A percentile compares a stretch with the other conserved stretches of the same genome.
Conservation (phyloP, 2,888 invertebrate genomes). For the Eristalinus sepulchralis region DNA sequence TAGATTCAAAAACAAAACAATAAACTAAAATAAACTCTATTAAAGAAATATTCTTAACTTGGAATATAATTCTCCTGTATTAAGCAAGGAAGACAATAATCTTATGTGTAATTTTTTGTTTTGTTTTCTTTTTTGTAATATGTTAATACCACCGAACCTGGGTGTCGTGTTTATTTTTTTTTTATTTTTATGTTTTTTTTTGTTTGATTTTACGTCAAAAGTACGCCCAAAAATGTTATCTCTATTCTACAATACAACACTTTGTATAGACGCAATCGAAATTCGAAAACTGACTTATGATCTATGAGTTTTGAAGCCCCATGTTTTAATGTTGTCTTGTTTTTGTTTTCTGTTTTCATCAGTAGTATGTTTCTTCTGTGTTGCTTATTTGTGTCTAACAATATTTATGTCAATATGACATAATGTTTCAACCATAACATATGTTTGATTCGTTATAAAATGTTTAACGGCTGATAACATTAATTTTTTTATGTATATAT, state of each 20-base stretch:
- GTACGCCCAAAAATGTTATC: conserved; percentile 67
- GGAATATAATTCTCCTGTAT: conserved; percentile 70
- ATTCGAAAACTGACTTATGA: conserved; percentile 65
- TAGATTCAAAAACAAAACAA: background rate
- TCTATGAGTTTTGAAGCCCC: conserved; percentile 62
- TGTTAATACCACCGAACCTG: conserved; percentile 67
- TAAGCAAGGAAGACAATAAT: conserved; percentile 72
- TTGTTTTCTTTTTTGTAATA: conserved; percentile 33
- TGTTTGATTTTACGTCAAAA: conserved; percentile 55
- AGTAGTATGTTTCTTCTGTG: background rate
- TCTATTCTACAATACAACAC: conserved; percentile 69
- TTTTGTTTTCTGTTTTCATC: conserved; percentile 6
- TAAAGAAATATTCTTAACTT: conserved; percentile 64
- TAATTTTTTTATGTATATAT: conserved; percentile 33
- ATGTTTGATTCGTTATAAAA: conserved; percentile 71
- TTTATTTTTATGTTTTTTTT: conserved; percentile 11
- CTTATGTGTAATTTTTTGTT: conserved; percentile 53
- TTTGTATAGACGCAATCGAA: conserved; percentile 70
- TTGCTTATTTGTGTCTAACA: conserved; percentile 53
- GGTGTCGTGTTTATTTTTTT: conserved; percentile 38
- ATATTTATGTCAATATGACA: conserved; percentile 72
- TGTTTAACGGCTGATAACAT: conserved; percentile 71
- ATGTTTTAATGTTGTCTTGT: conserved; percentile 48
- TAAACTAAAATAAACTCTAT: conserved; percentile 52
- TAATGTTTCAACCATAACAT: conserved; percentile 71